These are phyloP conservation scores for Numenius arquata DNA, from an alignment of 2,113 vertebrate species.

Conservation along the genomic window DNA sequence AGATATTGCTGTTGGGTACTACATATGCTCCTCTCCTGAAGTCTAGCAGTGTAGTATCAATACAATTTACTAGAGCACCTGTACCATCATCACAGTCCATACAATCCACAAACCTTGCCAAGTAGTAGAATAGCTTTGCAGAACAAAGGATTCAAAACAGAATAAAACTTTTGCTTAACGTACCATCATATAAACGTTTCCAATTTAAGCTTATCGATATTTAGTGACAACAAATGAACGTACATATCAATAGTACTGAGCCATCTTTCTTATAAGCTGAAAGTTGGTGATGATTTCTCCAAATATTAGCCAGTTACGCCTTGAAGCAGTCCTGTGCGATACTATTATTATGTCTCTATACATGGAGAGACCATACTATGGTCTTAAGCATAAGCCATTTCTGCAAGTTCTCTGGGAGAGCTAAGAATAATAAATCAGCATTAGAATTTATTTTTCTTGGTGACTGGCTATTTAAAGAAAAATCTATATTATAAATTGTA, in stretches of 20 bases:
- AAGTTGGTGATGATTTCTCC: neutral
- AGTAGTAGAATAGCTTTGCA: neutral
- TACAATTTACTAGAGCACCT: neutral
- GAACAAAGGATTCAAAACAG: neutral
- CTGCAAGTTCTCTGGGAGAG: neutral
- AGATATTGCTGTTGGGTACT: too few species aligned
- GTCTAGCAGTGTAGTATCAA: neutral
- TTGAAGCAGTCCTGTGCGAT: neutral
- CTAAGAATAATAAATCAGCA: neutral
- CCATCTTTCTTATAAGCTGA: neutral
- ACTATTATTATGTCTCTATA: neutral
- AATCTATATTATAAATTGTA: neutral
- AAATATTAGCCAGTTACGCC: neutral
- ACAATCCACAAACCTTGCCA: neutral
- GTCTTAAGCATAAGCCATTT: neutral
- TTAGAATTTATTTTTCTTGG: neutral
- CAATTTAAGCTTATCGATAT: neutral
- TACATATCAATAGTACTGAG: neutral
- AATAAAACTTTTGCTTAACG: neutral
- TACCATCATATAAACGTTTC: neutral
- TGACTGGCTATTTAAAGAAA: neutral
- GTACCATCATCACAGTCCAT: neutral
- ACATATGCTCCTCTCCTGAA: neutral
- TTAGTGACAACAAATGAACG: neutral
- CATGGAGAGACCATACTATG: neutral